Conservation (phyloP, 2,113 vertebrate genomes). For the Tonatia bakeri region DNA sequence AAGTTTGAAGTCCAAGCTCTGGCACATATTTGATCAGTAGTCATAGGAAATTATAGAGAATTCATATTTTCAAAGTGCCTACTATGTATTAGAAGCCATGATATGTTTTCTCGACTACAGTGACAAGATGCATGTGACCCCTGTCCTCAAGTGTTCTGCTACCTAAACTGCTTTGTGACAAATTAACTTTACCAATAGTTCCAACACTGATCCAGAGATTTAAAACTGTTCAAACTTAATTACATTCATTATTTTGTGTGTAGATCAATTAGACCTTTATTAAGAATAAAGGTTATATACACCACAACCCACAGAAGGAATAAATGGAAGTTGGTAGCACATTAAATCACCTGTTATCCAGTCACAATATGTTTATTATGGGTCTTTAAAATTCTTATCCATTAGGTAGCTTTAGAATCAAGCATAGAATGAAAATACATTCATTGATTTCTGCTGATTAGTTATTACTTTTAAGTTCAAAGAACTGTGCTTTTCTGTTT, state of each 20-base stretch:
- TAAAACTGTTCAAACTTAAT: background rate
- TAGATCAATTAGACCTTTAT: background rate
- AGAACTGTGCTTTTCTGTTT: background rate
- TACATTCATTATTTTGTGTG: background rate
- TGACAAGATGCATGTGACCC: background rate
- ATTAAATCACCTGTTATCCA: background rate
- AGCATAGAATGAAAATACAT: background rate
- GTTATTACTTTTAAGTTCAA: conserved; percentile 5
- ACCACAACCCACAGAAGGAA: background rate
- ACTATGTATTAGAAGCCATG: background rate
- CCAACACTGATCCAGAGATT: background rate
- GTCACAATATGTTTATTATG: background rate
- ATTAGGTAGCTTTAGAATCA: background rate
- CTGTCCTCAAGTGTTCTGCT: background rate
- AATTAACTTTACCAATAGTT: background rate
- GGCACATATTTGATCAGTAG: background rate
- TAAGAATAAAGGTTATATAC: background rate
- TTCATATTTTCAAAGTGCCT: background rate
- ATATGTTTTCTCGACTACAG: background rate
- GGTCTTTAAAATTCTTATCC: background rate
- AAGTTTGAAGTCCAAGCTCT: background rate
- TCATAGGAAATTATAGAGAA: background rate
- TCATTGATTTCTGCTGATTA: background rate
- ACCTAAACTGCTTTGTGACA: background rate
- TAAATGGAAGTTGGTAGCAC: background rate